Base-by-base conservation (phyloP, 2,888 invertebrate genomes). In the Lepetodrilus schrolli region DNA sequence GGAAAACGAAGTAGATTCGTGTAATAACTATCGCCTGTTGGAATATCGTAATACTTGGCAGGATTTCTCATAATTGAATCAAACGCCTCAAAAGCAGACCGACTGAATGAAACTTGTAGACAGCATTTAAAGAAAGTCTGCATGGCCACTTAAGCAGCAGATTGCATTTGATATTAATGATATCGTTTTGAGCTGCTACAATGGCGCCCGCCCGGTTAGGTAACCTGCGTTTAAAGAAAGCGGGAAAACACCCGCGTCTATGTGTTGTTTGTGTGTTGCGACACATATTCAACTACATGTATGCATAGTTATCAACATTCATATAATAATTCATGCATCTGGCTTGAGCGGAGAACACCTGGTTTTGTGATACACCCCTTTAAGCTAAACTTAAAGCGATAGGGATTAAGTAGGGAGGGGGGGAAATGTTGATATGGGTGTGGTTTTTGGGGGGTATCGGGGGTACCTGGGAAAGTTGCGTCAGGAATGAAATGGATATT, bases 291-390 rank as follows among this genome's bases (percentile, higher is more conserved):
- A n/a, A n/a, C n/a, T n/a, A n/a, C n/a, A n/a, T n/a, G n/a, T n/a
- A n/a, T n/a, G n/a, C n/a, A 30, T 17, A n/a, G 58, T 58, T 34
- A 58, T 58, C 58, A 34, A n/a, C n/a, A 58, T n/a, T n/a, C 30
- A 58, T 58, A 58, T 58, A 58, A 58, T 58, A 58, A 34, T 58
- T 58, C 58, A 10, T 58, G 30, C 58, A 58, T 58, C 58, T 58
- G 58, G 20, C 48, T n/a, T n/a, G n/a, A n/a, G n/a, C n/a, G n/a
- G n/a, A n/a, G n/a, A n/a, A n/a, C n/a, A n/a, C n/a, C n/a, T n/a
- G n/a, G n/a, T n/a, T n/a, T n/a, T n/a, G n/a, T n/a, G n/a, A n/a
- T n/a, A n/a, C n/a, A n/a, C n/a, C n/a, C n/a, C n/a, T n/a, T n/a
- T n/a, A 48, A 48, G 48, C 17, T 17, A 21, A 21, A 21, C 10